Conservation (phyloP, 2,888 invertebrate species). For the Callinectes sapidus region DNA sequence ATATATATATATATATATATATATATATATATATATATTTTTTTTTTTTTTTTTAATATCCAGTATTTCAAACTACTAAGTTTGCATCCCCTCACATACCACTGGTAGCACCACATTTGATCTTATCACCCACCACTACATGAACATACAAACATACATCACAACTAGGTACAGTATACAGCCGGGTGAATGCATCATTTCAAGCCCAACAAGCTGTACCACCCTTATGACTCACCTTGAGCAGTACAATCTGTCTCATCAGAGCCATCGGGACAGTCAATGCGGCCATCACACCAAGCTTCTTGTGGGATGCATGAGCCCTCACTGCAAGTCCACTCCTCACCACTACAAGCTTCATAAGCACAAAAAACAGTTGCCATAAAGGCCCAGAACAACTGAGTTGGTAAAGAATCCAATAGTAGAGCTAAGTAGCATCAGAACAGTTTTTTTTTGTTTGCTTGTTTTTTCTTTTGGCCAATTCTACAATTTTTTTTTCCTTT, state of each 20-base stretch:
- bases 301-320: constrained; percentile 84
- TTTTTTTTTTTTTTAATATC: neutral
- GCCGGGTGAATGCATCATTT: neutral
- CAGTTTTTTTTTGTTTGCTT: no score
- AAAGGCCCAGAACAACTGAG: neutral
- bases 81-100: neutral
- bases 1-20: constrained; percentile 39
- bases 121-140: constrained; percentile 4
- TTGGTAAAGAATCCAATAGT: neutral
- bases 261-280: constrained; percentile 66
- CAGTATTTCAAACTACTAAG: no score
- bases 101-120: neutral
- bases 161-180: no score
- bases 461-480: neutral
- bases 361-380: neutral
- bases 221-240: neutral
- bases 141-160: neutral
- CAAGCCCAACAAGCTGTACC: neutral
- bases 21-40: neutral
- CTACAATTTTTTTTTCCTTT: neutral
- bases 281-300: constrained; percentile 81
- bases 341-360: constrained; percentile 73
- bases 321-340: constrained; percentile 84
- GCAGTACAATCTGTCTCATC: constrained; percentile 61
- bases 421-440: neutral